Percentiles rank a stretch among this genome's conserved stretches.
phyloP scores from a whole-genome alignment of 2,797 vertebrate genomes.

The Labroides dimidiatus region DNA sequence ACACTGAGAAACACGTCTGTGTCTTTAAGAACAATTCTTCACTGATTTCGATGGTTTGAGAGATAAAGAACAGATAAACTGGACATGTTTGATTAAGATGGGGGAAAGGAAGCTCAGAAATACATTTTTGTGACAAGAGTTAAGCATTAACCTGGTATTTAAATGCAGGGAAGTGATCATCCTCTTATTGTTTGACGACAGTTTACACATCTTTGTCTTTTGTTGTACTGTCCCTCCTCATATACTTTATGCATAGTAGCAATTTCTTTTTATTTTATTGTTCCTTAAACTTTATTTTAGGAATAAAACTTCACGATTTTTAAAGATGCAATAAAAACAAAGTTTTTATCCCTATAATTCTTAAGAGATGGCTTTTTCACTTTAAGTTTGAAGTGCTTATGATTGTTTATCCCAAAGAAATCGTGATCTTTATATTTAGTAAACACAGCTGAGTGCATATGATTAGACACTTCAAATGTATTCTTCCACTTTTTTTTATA shows the following conservation, averaged over 20 bases:
- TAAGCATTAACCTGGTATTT: background rate
- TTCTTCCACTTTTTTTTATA: too few relatives aligned
- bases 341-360: background rate
- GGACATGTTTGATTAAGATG: background rate
- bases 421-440: too few relatives aligned
- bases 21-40: constrained; percentile 13
- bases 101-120: background rate
- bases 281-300: background rate
- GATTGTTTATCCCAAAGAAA: too few relatives aligned
- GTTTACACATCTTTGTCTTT: too few relatives aligned
- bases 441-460: too few relatives aligned
- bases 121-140: background rate
- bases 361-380: background rate
- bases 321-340: background rate
- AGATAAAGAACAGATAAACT: too few relatives aligned
- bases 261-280: background rate
- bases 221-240: background rate
- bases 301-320: background rate
- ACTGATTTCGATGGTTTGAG: background rate
- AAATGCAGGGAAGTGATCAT: background rate
- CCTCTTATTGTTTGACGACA: background rate
- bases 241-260: too few relatives aligned
- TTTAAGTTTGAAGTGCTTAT: too few relatives aligned
- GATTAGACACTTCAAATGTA: too few relatives aligned
- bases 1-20: constrained; percentile 9